Evolutionary conservation across 2,888 invertebrate genomes (phyloP).

Genomic region (Phalera bucephala): DNA sequence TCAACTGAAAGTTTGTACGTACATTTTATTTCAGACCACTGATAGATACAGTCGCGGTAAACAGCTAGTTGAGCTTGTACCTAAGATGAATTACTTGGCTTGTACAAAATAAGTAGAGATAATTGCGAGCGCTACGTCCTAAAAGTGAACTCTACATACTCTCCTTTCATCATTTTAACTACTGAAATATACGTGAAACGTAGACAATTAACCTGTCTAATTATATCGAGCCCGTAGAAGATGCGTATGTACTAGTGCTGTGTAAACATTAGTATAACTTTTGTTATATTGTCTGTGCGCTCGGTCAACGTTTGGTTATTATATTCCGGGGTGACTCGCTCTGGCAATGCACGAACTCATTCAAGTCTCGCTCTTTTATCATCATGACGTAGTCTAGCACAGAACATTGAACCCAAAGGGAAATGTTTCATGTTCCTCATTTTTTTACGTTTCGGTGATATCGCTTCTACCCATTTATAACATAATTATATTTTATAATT

Average conservation of each 20-base stretch:
- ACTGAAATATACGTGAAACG: background rate
- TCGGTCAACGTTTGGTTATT: constrained; percentile 34
- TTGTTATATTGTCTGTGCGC: constrained; percentile 26
- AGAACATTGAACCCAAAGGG: constrained; percentile 79
- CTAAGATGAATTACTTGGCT: too few relatives aligned
- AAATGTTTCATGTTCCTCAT: constrained; percentile 70
- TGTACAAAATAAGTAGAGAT: too few relatives aligned
- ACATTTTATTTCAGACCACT: too few relatives aligned
- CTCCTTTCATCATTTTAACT: too few relatives aligned
- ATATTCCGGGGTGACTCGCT: constrained; percentile 65
- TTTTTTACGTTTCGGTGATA: constrained; percentile 58
- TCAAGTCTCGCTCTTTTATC: constrained; percentile 71
- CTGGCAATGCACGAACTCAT: constrained; percentile 72
- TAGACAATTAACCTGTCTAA: background rate
- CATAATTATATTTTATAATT: too few relatives aligned
- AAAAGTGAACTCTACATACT: too few relatives aligned
- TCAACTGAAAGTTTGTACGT: too few relatives aligned
- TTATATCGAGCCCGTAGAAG: constrained; percentile 2
- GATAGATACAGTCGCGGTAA: too few relatives aligned
- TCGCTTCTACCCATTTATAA: too few relatives aligned
- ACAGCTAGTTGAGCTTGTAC: too few relatives aligned
- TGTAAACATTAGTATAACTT: constrained; percentile 12
- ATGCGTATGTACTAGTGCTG: constrained; percentile 6
- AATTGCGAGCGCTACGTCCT: too few relatives aligned
- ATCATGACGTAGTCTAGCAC: constrained; percentile 59